These are phyloP conservation scores for Ischnura elegans DNA, from an alignment of 2,888 invertebrate genomes.

Conservation along the genomic window DNA sequence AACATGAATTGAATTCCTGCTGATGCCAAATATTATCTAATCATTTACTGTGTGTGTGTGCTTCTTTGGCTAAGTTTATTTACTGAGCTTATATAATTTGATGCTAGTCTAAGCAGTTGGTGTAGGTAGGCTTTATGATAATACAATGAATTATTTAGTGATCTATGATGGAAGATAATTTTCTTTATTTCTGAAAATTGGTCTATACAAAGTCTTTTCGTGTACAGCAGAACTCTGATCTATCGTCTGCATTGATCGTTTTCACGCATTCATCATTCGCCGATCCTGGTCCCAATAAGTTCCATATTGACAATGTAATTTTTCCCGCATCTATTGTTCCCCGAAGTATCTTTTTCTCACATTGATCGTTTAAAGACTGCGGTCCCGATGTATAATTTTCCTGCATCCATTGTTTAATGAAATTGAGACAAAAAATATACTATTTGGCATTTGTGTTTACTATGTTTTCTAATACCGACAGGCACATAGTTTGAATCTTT, in stretches of 20 bases:
- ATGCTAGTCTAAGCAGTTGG: conserved; percentile 10
- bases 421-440: too few species aligned
- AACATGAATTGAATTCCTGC: background rate
- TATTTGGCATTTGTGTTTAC: too few species aligned
- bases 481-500: too few species aligned
- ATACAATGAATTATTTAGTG: background rate
- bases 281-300: background rate
- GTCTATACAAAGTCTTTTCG: background rate
- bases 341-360: too few species aligned
- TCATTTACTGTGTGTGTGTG: background rate
- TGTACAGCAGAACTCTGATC: too few species aligned
- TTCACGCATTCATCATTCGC: background rate
- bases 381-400: too few species aligned
- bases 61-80: background rate
- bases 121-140: background rate
- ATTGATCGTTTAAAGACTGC: too few species aligned
- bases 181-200: background rate
- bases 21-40: conserved; percentile 16
- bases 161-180: background rate
- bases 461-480: too few species aligned
- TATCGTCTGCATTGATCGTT: too few species aligned
- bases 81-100: background rate
- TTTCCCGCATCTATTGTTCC: too few species aligned
- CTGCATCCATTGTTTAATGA: too few species aligned
- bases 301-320: background rate